Conservation (phyloP, 2,888 invertebrate genomes). For the Minunthozetes semirufus region DNA sequence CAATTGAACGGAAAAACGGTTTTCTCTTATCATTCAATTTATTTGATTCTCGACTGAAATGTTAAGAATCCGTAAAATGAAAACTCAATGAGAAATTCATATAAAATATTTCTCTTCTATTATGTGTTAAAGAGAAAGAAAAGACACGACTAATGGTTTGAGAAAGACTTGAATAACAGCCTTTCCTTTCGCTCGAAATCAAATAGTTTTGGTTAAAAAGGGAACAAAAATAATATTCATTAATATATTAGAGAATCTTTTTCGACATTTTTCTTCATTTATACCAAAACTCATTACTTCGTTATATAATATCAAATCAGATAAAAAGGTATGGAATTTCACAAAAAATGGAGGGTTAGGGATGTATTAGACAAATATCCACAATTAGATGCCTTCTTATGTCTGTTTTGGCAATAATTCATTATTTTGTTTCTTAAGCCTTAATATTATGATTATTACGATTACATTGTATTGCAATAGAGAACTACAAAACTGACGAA, state of each 20-base stretch:
- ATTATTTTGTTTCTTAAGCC: neutral
- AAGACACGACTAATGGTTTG: neutral
- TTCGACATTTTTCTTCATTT: too few species aligned
- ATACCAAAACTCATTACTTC: too few species aligned
- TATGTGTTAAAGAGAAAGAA: too few species aligned
- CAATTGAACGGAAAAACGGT: too few species aligned
- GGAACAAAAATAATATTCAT: too few species aligned
- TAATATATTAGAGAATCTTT: too few species aligned
- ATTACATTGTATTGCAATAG: slow-evolving; percentile 13
- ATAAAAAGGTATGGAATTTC: neutral
- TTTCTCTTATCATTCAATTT: neutral
- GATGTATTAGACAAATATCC: neutral
- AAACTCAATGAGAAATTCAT: neutral
- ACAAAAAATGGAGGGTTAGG: neutral
- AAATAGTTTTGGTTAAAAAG: too few species aligned
- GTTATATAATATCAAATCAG: neutral
- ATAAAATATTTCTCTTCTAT: neutral
- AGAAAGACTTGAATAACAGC: neutral
- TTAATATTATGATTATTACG: slow-evolving; percentile 4
- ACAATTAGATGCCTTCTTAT: neutral
- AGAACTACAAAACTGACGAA: slow-evolving; percentile 19
- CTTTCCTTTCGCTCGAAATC: too few species aligned
- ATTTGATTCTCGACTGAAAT: neutral
- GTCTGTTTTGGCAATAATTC: neutral
- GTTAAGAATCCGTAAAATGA: neutral